Conservation (phyloP, 2,888 invertebrate genomes). For the Trisateles emortualis region DNA sequence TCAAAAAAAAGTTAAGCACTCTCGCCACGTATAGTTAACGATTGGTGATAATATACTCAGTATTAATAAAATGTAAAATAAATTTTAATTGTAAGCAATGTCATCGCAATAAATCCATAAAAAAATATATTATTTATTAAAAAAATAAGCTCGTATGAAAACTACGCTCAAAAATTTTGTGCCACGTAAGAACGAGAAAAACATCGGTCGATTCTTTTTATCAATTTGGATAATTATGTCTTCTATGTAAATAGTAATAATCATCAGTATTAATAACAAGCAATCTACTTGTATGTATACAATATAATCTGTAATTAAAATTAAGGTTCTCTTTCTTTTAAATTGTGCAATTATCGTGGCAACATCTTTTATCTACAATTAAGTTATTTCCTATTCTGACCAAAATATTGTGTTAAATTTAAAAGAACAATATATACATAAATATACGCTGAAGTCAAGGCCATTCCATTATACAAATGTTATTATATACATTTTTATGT, state of each 20-base stretch:
- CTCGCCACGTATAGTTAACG: slow-evolving; percentile 47
- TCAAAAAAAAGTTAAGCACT: slow-evolving; percentile 50
- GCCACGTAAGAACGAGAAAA: slow-evolving; percentile 30
- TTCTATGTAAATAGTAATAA: slow-evolving; percentile 35
- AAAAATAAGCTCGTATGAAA: slow-evolving; percentile 29
- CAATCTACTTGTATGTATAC: slow-evolving; percentile 21
- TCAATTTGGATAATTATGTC: slow-evolving; percentile 15
- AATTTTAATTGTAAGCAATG: slow-evolving; percentile 49
- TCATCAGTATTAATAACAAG: slow-evolving; percentile 41
- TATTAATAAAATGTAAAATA: slow-evolving; percentile 69
- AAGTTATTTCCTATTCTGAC: background rate
- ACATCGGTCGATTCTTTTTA: slow-evolving; percentile 18
- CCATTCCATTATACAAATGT: too few relatives aligned
- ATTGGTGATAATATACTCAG: slow-evolving; percentile 65
- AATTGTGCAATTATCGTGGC: background rate
- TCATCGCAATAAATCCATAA: slow-evolving; percentile 27
- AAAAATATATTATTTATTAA: slow-evolving; percentile 25
- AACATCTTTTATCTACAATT: background rate
- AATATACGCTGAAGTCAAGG: too few relatives aligned
- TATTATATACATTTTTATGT: too few relatives aligned
- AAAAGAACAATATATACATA: too few relatives aligned
- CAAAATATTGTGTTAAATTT: too few relatives aligned
- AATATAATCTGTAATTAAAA: slow-evolving; percentile 10
- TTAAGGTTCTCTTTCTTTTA: slow-evolving; percentile 6
- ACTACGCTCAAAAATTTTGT: slow-evolving; percentile 47